Conservation (phyloP, 2,888 invertebrate genomes). For the Leuctra nigra region DNA sequence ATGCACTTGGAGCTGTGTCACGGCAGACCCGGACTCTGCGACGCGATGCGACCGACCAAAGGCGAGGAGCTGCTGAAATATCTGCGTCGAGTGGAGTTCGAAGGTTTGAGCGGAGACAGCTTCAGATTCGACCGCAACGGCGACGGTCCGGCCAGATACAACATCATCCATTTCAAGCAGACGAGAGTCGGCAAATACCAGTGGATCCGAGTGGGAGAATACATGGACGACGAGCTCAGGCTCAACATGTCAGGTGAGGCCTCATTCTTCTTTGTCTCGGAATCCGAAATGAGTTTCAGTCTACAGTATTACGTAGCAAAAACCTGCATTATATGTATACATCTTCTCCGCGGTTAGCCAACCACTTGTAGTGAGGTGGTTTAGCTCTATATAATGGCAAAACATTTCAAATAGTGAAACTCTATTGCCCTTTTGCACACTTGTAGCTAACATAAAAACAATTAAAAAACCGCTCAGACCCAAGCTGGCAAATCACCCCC, state of each 20-base stretch:
- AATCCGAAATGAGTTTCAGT: too few species aligned
- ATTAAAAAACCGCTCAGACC: too few species aligned
- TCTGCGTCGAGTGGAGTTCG: conserved; percentile 77
- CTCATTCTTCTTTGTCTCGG: not conserved
- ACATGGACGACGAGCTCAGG: conserved; percentile 70
- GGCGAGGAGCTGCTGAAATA: conserved; percentile 79
- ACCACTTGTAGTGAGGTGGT: too few species aligned
- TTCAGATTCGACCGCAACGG: conserved; percentile 87
- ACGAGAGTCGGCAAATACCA: conserved; percentile 62
- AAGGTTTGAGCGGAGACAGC: conserved; percentile 84
- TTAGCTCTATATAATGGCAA: too few species aligned
- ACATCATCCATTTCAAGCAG: conserved; percentile 93
- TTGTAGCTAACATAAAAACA: too few species aligned
- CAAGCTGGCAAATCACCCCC: too few species aligned
- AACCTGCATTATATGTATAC: too few species aligned
- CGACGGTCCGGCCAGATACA: conserved; percentile 91
- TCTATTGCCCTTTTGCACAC: too few species aligned
- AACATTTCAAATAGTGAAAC: too few species aligned
- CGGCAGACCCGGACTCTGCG: conserved; percentile 69
- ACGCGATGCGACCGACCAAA: conserved; percentile 83
- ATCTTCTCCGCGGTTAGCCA: too few species aligned
- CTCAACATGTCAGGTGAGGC: conserved; percentile 70
- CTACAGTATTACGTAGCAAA: too few species aligned
- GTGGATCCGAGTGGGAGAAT: conserved; percentile 85
- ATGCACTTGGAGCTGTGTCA: conserved; percentile 81